These are phyloP conservation scores for Ctenoplectra terminalis DNA, from an alignment of 1,140 invertebrate genomes.

Conservation along the genomic window DNA sequence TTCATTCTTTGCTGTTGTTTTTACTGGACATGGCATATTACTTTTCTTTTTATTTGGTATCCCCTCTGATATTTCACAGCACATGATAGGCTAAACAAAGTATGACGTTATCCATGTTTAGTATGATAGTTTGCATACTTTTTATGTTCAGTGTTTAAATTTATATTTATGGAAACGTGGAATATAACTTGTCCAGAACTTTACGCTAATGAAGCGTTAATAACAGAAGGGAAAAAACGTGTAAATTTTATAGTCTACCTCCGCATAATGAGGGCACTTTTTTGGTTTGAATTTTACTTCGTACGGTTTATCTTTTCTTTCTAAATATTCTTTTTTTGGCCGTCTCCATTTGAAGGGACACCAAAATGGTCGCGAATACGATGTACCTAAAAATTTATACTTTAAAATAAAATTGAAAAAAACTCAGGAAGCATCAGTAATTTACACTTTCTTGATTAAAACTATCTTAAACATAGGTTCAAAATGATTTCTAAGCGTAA, in stretches of 20 bases:
- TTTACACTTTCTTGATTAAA: not conserved
- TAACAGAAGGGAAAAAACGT: not conserved
- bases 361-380: conserved; percentile 24
- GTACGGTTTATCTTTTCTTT: conserved; percentile 65
- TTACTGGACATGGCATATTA: not conserved
- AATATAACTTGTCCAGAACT: too few species aligned
- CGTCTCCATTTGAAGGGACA: conserved; percentile 64
- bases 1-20: conserved; percentile 4
- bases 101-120: not conserved
- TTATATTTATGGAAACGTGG: too few species aligned
- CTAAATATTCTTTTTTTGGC: conserved; percentile 48
- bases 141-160: not conserved
- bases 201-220: too few species aligned
- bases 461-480: not conserved
- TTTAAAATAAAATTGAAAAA: not conserved
- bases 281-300: conserved; percentile 64
- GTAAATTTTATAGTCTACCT: conserved; percentile 42
- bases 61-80: conserved; percentile 68
- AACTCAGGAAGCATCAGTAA: not conserved
- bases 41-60: conserved; percentile 61
- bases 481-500: not conserved
- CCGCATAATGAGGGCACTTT: conserved; percentile 57
- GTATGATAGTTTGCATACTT: not conserved
- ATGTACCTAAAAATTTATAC: conserved; percentile 25
- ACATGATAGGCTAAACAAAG: conserved; percentile 55